Base-by-base conservation (phyloP, 1,140 invertebrate species). In the Megalopta genalis region DNA sequence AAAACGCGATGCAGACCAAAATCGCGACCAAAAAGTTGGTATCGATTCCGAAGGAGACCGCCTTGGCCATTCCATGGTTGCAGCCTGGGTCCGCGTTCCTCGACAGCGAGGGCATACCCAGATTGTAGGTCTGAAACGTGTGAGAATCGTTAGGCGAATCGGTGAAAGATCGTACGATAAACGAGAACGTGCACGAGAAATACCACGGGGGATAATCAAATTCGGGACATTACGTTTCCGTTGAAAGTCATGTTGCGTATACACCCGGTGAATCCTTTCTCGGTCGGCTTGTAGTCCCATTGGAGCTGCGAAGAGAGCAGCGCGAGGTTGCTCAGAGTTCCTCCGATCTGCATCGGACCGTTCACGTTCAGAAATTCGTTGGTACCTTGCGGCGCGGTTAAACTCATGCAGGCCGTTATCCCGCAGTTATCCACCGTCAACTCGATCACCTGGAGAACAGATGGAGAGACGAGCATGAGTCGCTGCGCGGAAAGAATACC, bases 331-430 rank as follows among this genome's bases (percentile, higher is more conserved):
- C 95, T 93, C 54, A 95, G 94, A 0, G 95, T 94, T 14, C 98
- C 98, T 23, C 98, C 98, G 12, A 99, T 82, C 92, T 98, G 97
- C 23, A 99, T 93, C 1, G 97, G 97, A 0, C 96, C 95, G 90
- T 98, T 98, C 0, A 98, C 96, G 88, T 98, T 98, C 0, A 99
- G 92, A 84, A 96, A 96, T 89, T 96, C 94, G 83, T 96, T 96
- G 3, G 94, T 93, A 1, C 96, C 96, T 27, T 93, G 93, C 0
- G 97, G 96, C 2, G 94, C 94, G 18, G 94, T 95, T 7, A 97
- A 91, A 81, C 94, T 95, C 93, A 96, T 94, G 88, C 97, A 97
- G 9, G 94, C 94, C 14, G 95, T 96, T 74, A 95, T 91, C 46
- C 94, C 94, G 83, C 96, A 97, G 82, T 95, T 95, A 87, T 97